Base-by-base conservation (phyloP, 2,113 vertebrate genomes). In the Physeter macrocephalus region DNA sequence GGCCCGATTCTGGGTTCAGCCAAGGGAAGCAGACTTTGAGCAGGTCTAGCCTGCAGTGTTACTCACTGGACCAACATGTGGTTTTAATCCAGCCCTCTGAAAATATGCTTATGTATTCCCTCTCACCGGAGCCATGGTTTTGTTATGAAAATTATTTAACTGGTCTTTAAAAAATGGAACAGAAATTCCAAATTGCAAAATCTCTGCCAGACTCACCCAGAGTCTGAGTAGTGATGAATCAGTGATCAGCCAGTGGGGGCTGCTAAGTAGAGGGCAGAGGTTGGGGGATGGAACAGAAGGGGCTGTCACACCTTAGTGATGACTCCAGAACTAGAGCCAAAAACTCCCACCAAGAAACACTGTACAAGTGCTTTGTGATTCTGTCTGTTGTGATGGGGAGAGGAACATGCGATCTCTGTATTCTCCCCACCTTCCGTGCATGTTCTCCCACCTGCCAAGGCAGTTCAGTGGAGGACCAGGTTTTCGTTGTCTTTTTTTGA, bases 81-180 rank as follows among this genome's bases (percentile, higher is more conserved):
- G 69, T 82, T 96, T 88, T 82, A 95, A 92, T 95, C 52, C 87
- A 67, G 54, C 5, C 15, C 41, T 81, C 75, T 96, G 72, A 74
- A 27, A 54, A 57, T 57, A 59, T 69, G 49, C 69, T 80, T 67
- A 7, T 11, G n/a, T 29, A n/a, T 75, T 43, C 64, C 39, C 54
- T 69, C 41, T 90, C 8, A 29, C 7, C 7, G 75, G 5, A 88
- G 83, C 67, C 93, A 82, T 25, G 69, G 71, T 39, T 93, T 72
- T 81, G 75, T 92, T 81, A 46, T 57, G 85, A 74, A 78, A 83
- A 66, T 52, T 43, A 49, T 62, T 86, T 46, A 84, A 78, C 67
- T 43, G 43, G 52, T 52, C 75, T 87, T 52, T 29, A n/a, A 85
- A 85, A 94, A 71, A 72, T 71, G 88, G 88, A 49, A 77, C 71